Percentiles rank a stretch among this genome's conserved stretches.
phyloP scores from a whole-genome alignment of 2,888 invertebrate species.

The Drosophila colorata region DNA sequence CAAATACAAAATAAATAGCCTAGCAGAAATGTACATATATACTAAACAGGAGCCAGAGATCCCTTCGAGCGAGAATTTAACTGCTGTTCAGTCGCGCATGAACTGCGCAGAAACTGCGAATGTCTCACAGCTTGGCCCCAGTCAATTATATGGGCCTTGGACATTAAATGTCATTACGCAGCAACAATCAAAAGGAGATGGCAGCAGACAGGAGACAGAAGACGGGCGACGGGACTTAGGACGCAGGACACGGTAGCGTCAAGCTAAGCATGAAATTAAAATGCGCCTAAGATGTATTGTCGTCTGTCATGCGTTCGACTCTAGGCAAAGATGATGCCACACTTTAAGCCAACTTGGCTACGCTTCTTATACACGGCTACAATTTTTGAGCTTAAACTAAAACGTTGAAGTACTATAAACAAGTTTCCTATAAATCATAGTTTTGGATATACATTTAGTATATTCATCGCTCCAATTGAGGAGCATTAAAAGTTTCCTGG shows the following conservation, averaged over 20 bases:
- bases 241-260: conserved; percentile 23
- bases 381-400: not conserved
- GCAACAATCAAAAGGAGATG: conserved; percentile 72
- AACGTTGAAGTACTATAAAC: too few relatives aligned
- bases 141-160: conserved; percentile 74
- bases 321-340: conserved; percentile 49
- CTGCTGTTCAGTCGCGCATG: conserved; percentile 77
- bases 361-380: conserved; percentile 2
- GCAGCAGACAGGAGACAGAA: conserved; percentile 1
- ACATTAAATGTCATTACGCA: conserved; percentile 82
- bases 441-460: too few relatives aligned
- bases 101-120: conserved; percentile 50
- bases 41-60: not conserved
- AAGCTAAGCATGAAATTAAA: conserved; percentile 85
- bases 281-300: conserved; percentile 83
- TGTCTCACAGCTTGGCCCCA: conserved; percentile 29
- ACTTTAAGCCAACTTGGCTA: conserved; percentile 14
- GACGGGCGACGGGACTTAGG: not conserved
- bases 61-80: conserved; percentile 58
- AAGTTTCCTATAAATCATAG: too few relatives aligned
- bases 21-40: conserved; percentile 32
- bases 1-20: conserved; percentile 57
- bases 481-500: too few relatives aligned
- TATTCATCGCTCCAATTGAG: too few relatives aligned
- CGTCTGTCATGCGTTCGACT: conserved; percentile 67